Conservation (phyloP, 2,888 invertebrate species). For the Tenthredo mesomela region DNA sequence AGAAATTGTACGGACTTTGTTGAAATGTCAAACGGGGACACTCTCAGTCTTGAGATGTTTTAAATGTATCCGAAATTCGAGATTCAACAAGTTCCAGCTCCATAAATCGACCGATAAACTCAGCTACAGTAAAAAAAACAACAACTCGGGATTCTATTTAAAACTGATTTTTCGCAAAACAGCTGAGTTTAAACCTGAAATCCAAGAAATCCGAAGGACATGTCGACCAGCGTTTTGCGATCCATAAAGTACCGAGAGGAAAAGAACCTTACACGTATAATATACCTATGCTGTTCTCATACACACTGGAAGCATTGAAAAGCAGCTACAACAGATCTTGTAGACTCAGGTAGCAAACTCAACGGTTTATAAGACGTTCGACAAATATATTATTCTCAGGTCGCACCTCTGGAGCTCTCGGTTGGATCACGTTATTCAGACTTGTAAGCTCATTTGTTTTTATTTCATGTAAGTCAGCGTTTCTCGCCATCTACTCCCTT, state of each 20-base stretch:
- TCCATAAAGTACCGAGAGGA: constrained; percentile 5
- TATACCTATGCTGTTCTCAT: neutral
- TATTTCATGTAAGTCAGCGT: constrained; percentile 48
- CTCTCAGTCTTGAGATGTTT: neutral
- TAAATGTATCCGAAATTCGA: neutral
- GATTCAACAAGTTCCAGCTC: neutral
- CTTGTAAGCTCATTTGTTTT: constrained; percentile 36
- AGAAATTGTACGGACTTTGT: neutral
- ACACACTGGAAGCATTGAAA: neutral
- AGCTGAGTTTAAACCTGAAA: constrained; percentile 6
- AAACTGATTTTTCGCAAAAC: neutral
- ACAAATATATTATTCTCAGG: constrained; percentile 50
- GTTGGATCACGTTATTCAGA: constrained; percentile 51
- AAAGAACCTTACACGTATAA: neutral
- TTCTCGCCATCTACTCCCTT: constrained; percentile 4
- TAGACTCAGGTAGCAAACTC: constrained; percentile 49
- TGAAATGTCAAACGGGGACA: neutral
- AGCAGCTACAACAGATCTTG: constrained; percentile 8
- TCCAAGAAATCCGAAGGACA: neutral
- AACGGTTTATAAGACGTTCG: constrained; percentile 46
- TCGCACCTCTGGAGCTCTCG: constrained; percentile 30
- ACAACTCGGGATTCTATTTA: neutral
- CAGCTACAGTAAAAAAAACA: neutral
- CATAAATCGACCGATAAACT: neutral
- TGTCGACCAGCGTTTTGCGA: neutral